Evolutionary conservation across 2,888 invertebrate genomes (phyloP), one percentile per base, ranked within the genome.

Genomic region (Pediacus dermestoides): DNA sequence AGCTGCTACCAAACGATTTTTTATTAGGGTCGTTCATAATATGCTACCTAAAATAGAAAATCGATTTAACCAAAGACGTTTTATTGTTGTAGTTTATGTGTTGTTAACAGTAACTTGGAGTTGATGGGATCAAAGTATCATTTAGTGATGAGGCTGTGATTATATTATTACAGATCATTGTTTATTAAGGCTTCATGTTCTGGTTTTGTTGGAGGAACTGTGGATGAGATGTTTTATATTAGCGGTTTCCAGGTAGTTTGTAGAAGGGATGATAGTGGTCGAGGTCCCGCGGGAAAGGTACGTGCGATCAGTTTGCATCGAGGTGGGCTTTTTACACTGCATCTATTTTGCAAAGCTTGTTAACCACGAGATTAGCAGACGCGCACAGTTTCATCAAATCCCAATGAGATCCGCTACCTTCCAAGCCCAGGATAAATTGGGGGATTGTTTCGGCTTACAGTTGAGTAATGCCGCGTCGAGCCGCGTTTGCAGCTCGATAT

Each of bases 321-420:
- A 10, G 10, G n/a, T n/a, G n/a, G 14, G 28, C 28, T 52, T 55
- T 55, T 53, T 53, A 43, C 53, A 50, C 48, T 57, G 63, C 65
- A 67, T 67, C 66, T 68, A 68, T 68, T 68, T 68, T 63, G 64
- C 65, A 67, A 65, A 66, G 65, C 66, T 68, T 68, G 69, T 69
- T 69, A 69, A 68, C 67, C 66, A 65, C 63, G 56, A 64, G 69
- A 69, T 69, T 69, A 67, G 68, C 66, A 62, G 61, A 57, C 60
- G 63, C 63, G 63, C 64, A 56, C 63, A 64, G 67, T 70, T 68
- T 67, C 70, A 68, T 70, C 70, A 70, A 70, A 70, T 68, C 68
- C 68, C 68, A 68, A 67, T 66, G 68, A 68, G 69, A 68, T 67
- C 66, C 67, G 63, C 62, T 62, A 63, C 64, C 64, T 63, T 65